Base-by-base conservation (phyloP, 2,113 vertebrate species). In the Bostrychus sinensis region DNA sequence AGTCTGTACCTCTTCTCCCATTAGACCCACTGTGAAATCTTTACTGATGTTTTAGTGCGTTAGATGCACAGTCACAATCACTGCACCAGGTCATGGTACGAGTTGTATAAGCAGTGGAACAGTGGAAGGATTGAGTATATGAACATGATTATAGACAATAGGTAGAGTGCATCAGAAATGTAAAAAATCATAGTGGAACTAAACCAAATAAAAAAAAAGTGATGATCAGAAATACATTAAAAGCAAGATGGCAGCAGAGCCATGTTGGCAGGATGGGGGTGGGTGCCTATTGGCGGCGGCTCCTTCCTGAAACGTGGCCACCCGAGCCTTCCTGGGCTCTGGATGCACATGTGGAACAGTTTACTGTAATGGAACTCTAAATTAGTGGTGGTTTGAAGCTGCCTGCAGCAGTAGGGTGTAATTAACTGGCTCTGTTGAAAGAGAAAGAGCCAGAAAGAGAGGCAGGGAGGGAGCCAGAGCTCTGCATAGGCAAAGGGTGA, bases 351-450 rank as follows among this genome's bases (percentile, higher is more conserved):
- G 92, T 93, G 92, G 92, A 93, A 93, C 91, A 91, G 92, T 93
- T 93, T 93, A 93, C 90, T 89, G 91, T 91, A 93, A 93, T 93
- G 92, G 91, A 93, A 92, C 91, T 93, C 91, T 91, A 92, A 93
- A 93, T 93, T 92, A 93, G 91, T 91, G 89, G 91, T 86, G 91
- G 91, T 92, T 93, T 93, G 89, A 92, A 92, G 91, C 89, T 91
- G 92, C 91, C 91, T 92, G 88, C 89, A 92, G 92, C 91, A 87
- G 87, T 90, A 91, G 91, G 89, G 83, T 93, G 92, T 93, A 92
- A 93, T 93, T 93, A 93, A 92, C 91, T 91, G 90, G 89, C 91
- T 91, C 91, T 93, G 90, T 91, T 92, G 91, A 92, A 90, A 92
- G 89, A 92, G 86, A 90, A 75, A 87, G 88, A 91, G 86, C 87